Evolutionary conservation across 2,888 invertebrate genomes (phyloP).

Genomic region (Athrips mouffetella): DNA sequence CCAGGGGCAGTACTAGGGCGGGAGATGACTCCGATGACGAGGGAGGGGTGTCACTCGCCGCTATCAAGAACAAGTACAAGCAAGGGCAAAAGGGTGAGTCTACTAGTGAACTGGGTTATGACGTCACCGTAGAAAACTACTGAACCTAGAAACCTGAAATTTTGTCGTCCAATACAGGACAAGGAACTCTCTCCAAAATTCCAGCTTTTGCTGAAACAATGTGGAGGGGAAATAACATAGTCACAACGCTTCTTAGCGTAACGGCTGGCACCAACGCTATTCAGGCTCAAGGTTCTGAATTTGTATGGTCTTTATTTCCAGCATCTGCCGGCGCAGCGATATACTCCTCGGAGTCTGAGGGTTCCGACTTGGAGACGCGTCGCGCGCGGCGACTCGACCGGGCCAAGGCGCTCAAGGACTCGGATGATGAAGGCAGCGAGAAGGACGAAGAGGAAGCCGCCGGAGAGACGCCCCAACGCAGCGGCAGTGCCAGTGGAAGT

Average conservation of each 20-base stretch:
- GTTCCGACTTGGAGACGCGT: slow-evolving; percentile 88
- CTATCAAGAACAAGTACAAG: slow-evolving; percentile 97
- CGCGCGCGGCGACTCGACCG: slow-evolving; percentile 85
- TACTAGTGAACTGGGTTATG: neutral
- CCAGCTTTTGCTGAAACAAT: too few relatives aligned
- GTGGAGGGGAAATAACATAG: too few relatives aligned
- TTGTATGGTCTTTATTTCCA: slow-evolving; percentile 31
- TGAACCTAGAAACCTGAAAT: too few relatives aligned
- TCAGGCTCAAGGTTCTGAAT: too few relatives aligned
- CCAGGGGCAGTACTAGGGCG: slow-evolving; percentile 74
- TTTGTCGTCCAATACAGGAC: too few relatives aligned
- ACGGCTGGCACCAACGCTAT: too few relatives aligned
- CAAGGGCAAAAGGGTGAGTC: slow-evolving; percentile 69
- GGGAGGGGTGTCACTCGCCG: slow-evolving; percentile 93
- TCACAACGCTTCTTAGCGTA: too few relatives aligned
- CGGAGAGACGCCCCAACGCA: slow-evolving; percentile 22
- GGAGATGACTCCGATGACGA: slow-evolving; percentile 95
- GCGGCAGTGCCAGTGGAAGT: slow-evolving; percentile 38
- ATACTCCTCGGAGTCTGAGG: slow-evolving; percentile 93
- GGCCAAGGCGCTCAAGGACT: slow-evolving; percentile 88
- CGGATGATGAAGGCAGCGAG: slow-evolving; percentile 80
- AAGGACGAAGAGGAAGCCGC: slow-evolving; percentile 28
- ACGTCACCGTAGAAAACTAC: neutral
- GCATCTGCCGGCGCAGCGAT: slow-evolving; percentile 81
- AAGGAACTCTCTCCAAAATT: too few relatives aligned